Conservation (phyloP, 2,888 invertebrate genomes). For the Achlya flavicornis region DNA sequence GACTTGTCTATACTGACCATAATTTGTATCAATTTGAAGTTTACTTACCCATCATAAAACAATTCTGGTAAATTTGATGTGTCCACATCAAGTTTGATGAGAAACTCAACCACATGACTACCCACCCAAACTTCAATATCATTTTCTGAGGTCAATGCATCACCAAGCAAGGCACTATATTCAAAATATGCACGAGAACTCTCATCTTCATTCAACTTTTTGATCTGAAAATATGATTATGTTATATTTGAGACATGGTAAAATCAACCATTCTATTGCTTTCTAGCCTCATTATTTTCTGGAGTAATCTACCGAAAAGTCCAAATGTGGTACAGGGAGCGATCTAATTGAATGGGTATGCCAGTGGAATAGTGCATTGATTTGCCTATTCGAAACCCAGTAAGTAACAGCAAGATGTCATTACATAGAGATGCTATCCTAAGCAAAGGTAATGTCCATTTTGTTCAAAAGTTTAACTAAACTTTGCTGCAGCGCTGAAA, state of each 20-base stretch:
- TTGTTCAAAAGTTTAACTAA: too few species aligned
- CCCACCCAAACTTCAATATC: conserved; percentile 87
- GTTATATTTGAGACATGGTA: not conserved
- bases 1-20: not conserved
- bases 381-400: too few species aligned
- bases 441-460: too few species aligned
- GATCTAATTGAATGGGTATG: too few species aligned
- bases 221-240: conserved; percentile 58
- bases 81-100: conserved; percentile 86
- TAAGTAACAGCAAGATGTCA: too few species aligned
- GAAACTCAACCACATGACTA: conserved; percentile 84
- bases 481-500: too few species aligned
- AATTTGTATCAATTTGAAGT: not conserved
- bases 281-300: too few species aligned
- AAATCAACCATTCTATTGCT: too few species aligned
- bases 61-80: conserved; percentile 85
- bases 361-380: too few species aligned
- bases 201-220: conserved; percentile 78
- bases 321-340: too few species aligned
- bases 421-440: too few species aligned
- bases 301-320: too few species aligned
- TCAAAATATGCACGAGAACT: conserved; percentile 85
- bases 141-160: conserved; percentile 77
- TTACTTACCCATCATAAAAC: conserved; percentile 72
- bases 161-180: conserved; percentile 84